Percentiles rank a stretch among this genome's conserved stretches.
Conservation (phyloP, 2,797 vertebrate species). For the Aselliscus stoliczkanus region DNA sequence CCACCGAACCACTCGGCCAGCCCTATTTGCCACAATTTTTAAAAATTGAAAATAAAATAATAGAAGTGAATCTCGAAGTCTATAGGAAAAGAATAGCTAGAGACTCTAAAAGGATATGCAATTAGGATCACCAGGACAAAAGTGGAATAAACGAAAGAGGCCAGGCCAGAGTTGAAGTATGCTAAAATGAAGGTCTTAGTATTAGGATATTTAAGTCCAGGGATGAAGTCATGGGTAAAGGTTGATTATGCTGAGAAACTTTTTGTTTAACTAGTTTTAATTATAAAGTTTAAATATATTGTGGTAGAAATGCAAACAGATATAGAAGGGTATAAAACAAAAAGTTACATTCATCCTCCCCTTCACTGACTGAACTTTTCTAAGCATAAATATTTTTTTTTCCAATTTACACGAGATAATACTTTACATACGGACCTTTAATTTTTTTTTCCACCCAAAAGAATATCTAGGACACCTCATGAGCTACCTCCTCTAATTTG, state of each 20-base stretch:
- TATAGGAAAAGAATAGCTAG: not conserved
- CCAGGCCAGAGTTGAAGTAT: not conserved
- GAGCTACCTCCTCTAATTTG: not conserved
- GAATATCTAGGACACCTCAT: not conserved
- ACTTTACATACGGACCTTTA: not conserved
- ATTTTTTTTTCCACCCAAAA: not conserved
- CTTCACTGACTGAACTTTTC: not conserved
- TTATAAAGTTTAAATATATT: conserved; percentile 1
- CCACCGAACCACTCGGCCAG: no score
- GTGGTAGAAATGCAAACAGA: not conserved
- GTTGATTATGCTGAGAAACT: not conserved
- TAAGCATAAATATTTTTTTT: not conserved
- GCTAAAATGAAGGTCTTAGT: not conserved
- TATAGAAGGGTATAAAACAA: not conserved
- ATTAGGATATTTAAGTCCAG: not conserved
- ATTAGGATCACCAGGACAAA: not conserved
- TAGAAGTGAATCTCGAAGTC: not conserved
- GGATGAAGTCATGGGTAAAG: not conserved
- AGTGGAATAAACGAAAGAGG: not conserved
- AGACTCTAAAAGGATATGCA: not conserved
- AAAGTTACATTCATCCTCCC: not conserved
- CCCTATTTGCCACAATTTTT: not conserved
- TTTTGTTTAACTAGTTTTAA: not conserved
- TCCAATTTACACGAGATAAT: not conserved
- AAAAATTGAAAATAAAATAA: not conserved